These are phyloP conservation scores for Nesogale talazaci DNA, from an alignment of 2,113 vertebrate genomes.

Conservation along the genomic window DNA sequence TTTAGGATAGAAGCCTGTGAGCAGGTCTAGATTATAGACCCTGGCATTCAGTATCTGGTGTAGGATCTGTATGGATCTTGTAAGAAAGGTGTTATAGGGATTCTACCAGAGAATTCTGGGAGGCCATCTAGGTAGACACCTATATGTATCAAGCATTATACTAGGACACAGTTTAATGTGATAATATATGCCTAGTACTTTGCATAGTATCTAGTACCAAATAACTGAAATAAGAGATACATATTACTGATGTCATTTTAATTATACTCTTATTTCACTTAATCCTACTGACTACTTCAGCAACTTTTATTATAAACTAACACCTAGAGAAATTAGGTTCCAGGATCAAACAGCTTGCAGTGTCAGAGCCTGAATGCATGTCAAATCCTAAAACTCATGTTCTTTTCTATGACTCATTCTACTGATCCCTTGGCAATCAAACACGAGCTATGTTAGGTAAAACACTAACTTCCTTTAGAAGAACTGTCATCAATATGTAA, in stretches of 20 bases:
- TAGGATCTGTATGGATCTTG: no score
- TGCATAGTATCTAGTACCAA: not conserved
- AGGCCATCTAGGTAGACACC: no score
- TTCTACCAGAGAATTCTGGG: no score
- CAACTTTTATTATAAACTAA: not conserved
- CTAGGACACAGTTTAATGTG: not conserved
- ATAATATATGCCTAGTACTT: not conserved
- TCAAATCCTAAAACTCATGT: no score
- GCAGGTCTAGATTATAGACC: not conserved
- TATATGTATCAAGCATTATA: no score
- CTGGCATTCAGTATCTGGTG: not conserved
- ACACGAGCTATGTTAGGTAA: not conserved
- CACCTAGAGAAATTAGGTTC: not conserved
- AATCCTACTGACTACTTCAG: not conserved
- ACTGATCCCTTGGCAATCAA: fast-evolving
- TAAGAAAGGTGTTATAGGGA: no score
- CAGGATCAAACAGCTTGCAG: not conserved
- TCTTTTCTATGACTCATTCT: not conserved
- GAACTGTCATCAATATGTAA: not conserved
- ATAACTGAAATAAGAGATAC: not conserved
- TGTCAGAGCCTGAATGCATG: not conserved
- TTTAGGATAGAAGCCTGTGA: not conserved
- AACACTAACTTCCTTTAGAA: not conserved
- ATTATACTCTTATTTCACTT: not conserved
- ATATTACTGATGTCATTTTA: not conserved